Evolutionary conservation across 1,140 invertebrate species (phyloP).

Genomic region (Melipona quadrifasciata): DNA sequence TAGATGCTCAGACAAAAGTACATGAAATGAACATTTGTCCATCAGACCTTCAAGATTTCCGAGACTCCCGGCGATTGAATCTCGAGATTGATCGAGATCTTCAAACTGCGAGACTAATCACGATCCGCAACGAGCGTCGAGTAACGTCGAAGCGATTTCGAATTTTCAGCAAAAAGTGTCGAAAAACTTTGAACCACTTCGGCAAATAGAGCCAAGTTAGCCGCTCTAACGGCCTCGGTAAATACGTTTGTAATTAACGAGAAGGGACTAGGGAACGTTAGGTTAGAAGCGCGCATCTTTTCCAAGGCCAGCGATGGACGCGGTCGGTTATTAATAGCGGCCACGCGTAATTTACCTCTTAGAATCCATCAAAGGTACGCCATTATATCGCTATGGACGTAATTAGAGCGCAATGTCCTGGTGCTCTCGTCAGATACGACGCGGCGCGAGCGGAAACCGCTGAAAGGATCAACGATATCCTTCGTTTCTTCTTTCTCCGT

Average conservation of each 20-base stretch:
- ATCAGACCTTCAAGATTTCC: no score
- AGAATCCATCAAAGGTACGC: slow-evolving; percentile 49
- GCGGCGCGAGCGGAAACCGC: neutral
- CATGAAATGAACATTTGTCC: no score
- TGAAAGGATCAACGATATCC: slow-evolving; percentile 22
- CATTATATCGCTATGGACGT: slow-evolving; percentile 42
- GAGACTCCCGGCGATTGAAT: no score
- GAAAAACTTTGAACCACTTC: no score
- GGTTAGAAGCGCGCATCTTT: slow-evolving; percentile 9
- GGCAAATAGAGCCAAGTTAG: no score
- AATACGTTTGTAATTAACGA: slow-evolving; percentile 33
- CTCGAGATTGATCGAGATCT: no score
- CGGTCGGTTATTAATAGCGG: slow-evolving; percentile 32
- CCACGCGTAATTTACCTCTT: slow-evolving; percentile 49
- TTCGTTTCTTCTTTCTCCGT: neutral
- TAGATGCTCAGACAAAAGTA: no score
- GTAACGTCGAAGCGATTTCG: no score
- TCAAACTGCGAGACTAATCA: no score
- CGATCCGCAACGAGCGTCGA: no score
- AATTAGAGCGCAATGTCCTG: slow-evolving; percentile 52
- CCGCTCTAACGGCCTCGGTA: slow-evolving; percentile 1
- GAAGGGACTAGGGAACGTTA: neutral
- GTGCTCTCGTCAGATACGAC: slow-evolving; percentile 29
- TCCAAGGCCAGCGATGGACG: neutral
- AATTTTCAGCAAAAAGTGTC: no score